These are phyloP conservation scores for Parasteatoda lunata DNA, from an alignment of 2,888 invertebrate genomes.

Conservation along the genomic window DNA sequence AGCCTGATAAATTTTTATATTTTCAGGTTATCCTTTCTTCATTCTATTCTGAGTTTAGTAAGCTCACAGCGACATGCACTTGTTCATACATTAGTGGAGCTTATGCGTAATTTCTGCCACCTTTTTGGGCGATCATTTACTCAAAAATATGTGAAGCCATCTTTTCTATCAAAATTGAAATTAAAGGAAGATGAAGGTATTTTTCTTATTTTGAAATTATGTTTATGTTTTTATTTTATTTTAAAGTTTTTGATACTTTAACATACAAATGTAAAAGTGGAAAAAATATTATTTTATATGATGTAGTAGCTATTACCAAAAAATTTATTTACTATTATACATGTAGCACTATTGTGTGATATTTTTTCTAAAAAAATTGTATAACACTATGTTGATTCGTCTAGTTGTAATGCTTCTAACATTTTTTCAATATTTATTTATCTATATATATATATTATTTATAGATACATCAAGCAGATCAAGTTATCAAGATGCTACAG, in stretches of 20 bases:
- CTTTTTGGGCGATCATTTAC: constrained; percentile 82
- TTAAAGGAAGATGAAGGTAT: constrained; percentile 70
- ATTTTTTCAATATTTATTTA: not conserved
- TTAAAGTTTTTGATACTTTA: not conserved
- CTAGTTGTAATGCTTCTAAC: not conserved
- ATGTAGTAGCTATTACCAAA: too few species aligned
- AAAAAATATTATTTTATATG: too few species aligned
- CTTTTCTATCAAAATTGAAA: constrained; percentile 71
- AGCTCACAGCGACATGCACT: constrained; percentile 77
- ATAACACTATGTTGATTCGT: not conserved
- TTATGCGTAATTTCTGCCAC: constrained; percentile 79
- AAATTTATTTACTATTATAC: not conserved
- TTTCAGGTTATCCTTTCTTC: constrained; percentile 78
- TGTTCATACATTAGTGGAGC: constrained; percentile 77
- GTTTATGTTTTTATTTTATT: not conserved
- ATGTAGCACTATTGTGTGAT: not conserved
- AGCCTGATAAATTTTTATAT: constrained; percentile 27
- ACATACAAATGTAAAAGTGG: not conserved
- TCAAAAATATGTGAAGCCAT: constrained; percentile 73
- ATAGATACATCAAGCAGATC: constrained; percentile 30
- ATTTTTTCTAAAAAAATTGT: not conserved
- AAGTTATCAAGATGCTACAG: constrained; percentile 73
- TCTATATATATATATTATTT: not conserved
- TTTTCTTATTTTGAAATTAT: constrained; percentile 29
- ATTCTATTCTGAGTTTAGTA: constrained; percentile 78